phyloP scores from a whole-genome alignment of 2,888 invertebrate genomes.

The Caenorhabditis sp. region DNA sequence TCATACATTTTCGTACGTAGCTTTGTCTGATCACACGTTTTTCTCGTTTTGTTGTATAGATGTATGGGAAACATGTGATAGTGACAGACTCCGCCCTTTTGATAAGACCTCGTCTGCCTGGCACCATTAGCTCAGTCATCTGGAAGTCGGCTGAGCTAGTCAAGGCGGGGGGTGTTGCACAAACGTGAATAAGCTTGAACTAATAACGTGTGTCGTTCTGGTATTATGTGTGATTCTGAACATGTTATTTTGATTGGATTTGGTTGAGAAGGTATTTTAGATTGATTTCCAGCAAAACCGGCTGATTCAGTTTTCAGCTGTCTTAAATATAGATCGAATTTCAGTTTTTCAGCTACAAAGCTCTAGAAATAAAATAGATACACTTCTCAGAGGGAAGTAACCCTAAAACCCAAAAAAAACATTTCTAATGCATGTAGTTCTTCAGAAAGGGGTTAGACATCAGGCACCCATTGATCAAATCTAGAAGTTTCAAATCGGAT shows the following conservation, averaged over 20 bases:
- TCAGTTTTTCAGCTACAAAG: no score
- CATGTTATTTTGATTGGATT: background rate
- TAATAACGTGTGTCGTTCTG: background rate
- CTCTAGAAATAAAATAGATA: no score
- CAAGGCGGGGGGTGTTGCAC: background rate
- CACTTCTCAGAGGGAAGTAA: no score
- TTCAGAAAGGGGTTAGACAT: no score
- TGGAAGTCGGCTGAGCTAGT: background rate
- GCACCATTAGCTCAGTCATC: slow-evolving; percentile 3
- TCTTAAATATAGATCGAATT: no score
- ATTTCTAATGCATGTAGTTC: no score
- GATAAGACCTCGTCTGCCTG: background rate
- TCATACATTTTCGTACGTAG: background rate
- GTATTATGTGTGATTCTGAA: background rate
- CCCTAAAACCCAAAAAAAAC: no score
- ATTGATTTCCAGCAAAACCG: background rate
- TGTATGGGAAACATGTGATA: background rate
- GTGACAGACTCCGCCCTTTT: background rate
- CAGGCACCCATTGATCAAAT: no score
- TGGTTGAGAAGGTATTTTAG: background rate
- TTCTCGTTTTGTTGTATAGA: background rate
- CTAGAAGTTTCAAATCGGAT: no score
- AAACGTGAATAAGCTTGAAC: background rate
- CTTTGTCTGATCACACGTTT: background rate
- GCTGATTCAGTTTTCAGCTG: background rate